A percentile compares a stretch with the other conserved stretches of the same genome.
Evolutionary conservation across 2,797 vertebrate genomes (phyloP).

Genomic region (Sarcophilus harrisii): DNA sequence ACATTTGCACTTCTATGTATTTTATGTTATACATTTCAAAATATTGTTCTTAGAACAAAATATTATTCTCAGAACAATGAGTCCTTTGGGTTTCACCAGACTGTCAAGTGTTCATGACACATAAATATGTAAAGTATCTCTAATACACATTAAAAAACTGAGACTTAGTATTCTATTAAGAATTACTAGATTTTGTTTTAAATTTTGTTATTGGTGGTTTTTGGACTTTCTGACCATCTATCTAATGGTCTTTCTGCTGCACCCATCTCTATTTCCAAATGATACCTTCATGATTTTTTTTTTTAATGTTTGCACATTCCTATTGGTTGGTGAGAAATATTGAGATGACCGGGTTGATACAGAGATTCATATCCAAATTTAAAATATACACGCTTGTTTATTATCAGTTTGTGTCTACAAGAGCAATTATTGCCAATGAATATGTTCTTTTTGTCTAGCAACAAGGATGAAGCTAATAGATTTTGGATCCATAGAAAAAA

Average conservation of each 20-base stretch:
- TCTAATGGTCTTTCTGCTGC: background rate
- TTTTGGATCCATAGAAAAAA: background rate
- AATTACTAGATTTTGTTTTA: background rate
- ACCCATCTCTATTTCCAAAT: background rate
- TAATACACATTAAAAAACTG: background rate
- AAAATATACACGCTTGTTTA: background rate
- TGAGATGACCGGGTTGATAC: background rate
- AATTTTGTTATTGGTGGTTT: too few species aligned
- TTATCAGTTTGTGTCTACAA: background rate
- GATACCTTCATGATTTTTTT: background rate
- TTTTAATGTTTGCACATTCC: background rate
- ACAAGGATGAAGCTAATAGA: background rate
- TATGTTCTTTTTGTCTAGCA: background rate
- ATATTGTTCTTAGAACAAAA: background rate
- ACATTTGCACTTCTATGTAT: background rate
- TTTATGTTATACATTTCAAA: background rate
- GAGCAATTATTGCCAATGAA: background rate
- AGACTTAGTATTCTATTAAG: background rate
- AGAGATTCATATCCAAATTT: background rate
- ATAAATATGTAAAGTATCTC: background rate
- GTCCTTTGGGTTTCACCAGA: background rate
- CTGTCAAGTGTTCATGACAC: background rate
- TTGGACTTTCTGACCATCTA: background rate
- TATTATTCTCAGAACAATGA: background rate
- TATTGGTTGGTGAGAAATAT: background rate